A percentile compares a stretch with the other conserved stretches of the same genome.
Evolutionary conservation across 2,113 vertebrate species (phyloP).

Genomic region (Eptesicus fuscus): DNA sequence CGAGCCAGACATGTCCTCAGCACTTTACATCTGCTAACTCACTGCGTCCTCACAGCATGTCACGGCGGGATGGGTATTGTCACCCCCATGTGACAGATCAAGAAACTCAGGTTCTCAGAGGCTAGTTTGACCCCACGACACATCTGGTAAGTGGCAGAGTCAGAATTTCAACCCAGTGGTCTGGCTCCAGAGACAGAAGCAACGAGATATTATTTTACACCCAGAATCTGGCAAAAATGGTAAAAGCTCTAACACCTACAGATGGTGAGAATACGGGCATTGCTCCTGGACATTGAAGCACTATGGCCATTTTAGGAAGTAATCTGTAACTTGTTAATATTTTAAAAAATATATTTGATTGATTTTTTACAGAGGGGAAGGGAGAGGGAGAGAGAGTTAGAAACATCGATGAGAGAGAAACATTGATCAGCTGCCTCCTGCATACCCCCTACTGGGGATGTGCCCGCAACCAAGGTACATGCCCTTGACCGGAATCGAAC

Average conservation of each 20-base stretch:
- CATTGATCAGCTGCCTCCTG: too few relatives aligned
- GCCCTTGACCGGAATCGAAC: too few relatives aligned
- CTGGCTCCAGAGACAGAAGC: neutral
- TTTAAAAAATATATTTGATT: neutral
- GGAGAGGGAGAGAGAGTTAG: too few relatives aligned
- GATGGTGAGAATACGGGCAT: neutral
- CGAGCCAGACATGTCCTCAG: neutral
- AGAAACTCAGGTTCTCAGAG: neutral
- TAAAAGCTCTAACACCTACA: neutral
- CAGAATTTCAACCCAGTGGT: neutral
- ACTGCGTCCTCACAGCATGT: neutral
- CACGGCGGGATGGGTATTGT: neutral
- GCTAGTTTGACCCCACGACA: neutral
- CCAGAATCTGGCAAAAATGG: neutral
- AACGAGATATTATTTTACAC: neutral
- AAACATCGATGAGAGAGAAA: too few relatives aligned
- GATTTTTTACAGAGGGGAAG: too few relatives aligned
- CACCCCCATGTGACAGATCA: neutral
- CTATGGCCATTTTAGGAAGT: neutral
- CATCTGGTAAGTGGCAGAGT: neutral
- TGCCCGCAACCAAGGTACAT: too few relatives aligned
- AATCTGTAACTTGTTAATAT: slow-evolving; percentile 13
- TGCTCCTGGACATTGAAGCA: neutral
- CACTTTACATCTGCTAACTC: neutral
- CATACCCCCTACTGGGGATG: too few relatives aligned